Evolutionary conservation across 2,113 vertebrate genomes (phyloP), one percentile per base, ranked within the genome.

Genomic region (Ornithorhynchus anatinus): DNA sequence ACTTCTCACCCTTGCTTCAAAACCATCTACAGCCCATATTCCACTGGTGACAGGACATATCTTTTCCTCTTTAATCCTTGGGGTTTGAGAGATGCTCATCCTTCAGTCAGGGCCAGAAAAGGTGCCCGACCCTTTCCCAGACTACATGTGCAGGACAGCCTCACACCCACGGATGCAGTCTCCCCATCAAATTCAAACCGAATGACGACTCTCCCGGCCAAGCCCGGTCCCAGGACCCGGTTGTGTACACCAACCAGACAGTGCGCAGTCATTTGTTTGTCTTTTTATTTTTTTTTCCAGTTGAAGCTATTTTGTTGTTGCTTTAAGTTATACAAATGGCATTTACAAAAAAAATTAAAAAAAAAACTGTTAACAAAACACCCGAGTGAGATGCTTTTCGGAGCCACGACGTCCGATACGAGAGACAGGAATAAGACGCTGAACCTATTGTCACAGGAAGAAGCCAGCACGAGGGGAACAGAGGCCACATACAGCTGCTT

Each of bases 251-350:
- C 48, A 52, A n/a, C n/a, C n/a, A n/a, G n/a, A n/a, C n/a, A n/a
- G n/a, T n/a, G n/a, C n/a, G n/a, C n/a, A n/a, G n/a, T n/a, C n/a
- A n/a, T n/a, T n/a, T n/a, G n/a, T n/a, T n/a, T n/a, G n/a, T 59
- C 59, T 23, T 76, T 91, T 94, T 94, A 88, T 90, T 95, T 95
- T 80, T 81, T 94, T 91, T 88, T 93, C 91, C 89, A 96, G 94
- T 96, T 93, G 93, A 92, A 95, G 90, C 88, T 91, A 87, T 91
- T 90, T 84, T 88, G 87, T 90, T 92, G 82, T 62, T 48, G 2
- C 51, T 94, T 93, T 94, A 87, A 94, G 95, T 95, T 96, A 95
- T 96, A 97, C 94, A 96, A 96, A 97, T 96, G 95, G 96, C 96
- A 97, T 95, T 88, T 94, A 91, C 94, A 95, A 95, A 95, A 92